Conservation (phyloP, 2,888 invertebrate species). For the Agriopis marginaria region DNA sequence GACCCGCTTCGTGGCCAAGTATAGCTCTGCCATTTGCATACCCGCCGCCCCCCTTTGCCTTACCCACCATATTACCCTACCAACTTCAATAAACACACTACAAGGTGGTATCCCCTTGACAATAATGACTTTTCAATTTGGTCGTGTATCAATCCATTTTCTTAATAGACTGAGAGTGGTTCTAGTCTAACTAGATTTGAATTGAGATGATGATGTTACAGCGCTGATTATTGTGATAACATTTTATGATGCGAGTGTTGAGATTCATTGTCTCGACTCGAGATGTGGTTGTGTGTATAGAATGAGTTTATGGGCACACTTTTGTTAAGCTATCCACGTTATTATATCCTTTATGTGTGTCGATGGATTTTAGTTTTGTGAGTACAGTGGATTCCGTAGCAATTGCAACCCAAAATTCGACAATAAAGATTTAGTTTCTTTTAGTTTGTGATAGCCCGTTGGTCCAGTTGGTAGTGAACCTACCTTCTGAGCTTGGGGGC, state of each 20-base stretch:
- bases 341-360: neutral
- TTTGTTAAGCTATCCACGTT: neutral
- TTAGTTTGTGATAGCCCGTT: no score
- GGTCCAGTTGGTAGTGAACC: no score
- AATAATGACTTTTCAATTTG: slow-evolving; percentile 46
- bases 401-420: no score
- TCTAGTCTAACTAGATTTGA: slow-evolving; percentile 64
- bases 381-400: no score
- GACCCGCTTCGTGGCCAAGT: slow-evolving; percentile 78
- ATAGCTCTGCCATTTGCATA: slow-evolving; percentile 84
- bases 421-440: no score
- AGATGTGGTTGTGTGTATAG: slow-evolving; percentile 2
- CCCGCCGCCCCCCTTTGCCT: slow-evolving; percentile 63
- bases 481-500: no score
- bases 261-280: slow-evolving; percentile 41
- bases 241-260: slow-evolving; percentile 41
- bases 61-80: slow-evolving; percentile 78
- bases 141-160: slow-evolving; percentile 63
- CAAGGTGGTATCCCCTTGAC: neutral
- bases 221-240: slow-evolving; percentile 58
- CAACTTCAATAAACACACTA: slow-evolving; percentile 52
- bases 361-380: neutral
- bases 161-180: slow-evolving; percentile 63
- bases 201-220: slow-evolving; percentile 52
- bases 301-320: slow-evolving; percentile 13